Base-by-base conservation (phyloP, 2,113 vertebrate genomes). In the Eretmochelys imbricata region DNA sequence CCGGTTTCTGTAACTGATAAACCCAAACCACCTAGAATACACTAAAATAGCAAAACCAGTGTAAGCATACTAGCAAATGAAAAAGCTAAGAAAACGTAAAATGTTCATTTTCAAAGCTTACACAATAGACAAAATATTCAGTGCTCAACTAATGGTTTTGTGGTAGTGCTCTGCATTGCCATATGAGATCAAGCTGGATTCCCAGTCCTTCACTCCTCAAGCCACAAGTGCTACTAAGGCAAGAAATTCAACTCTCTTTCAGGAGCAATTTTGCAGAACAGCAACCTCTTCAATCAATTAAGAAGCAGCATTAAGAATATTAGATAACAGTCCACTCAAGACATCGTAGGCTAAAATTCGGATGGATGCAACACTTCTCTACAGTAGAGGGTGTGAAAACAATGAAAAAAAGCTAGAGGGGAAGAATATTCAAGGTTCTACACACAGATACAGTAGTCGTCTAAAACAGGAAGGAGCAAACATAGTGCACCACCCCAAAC, bases 51-150 rank as follows among this genome's bases (percentile, higher is more conserved):
- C 29, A 91, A 50, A 82, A 25, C 12, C 59, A 62, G 57, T 62
- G 59, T 62, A 79, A 92, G 62, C 11, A 62, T 75, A 42, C 10
- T 11, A 42, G 75, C 3, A 93, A 65, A 8, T 24, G 78, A 13
- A 75, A 1, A 24, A 54, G 24, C 69, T 38, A 62, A 50, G 13
- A 87, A 17, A 92, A 88, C 25, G 5, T 48, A 12, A 22, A 20
- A 93, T 29, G 65, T 1, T 85, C 55, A 78, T 27, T 85, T 84
- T 50, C 3, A 31, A 72, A 88, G 13, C 10, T 50, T 55, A 35
- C 88, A 89, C 29, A 89, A 85, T 8, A 83, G 82, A 91, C 7
- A 51, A 87, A 96, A 81, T 25, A 93, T 20, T 7, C 87, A 88
- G 22, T 6, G 3, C 50, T n/a, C 81, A 22, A 11, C 87, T 46